phyloP scores from a whole-genome alignment of 2,113 vertebrate genomes.

The Rhinopomastus cyanomelas region DNA sequence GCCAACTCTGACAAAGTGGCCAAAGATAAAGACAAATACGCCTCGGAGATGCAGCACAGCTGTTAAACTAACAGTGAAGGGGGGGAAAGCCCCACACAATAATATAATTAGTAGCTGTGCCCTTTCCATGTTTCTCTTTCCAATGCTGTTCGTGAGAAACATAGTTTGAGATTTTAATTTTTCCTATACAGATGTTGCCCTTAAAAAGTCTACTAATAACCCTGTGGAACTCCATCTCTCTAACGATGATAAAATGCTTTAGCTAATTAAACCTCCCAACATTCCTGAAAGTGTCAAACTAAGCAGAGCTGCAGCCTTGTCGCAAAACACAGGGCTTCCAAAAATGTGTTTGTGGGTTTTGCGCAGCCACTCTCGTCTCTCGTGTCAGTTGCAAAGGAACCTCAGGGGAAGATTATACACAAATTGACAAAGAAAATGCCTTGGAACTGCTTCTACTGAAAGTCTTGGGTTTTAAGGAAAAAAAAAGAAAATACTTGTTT shows the following conservation, averaged over 20 bases:
- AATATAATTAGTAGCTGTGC: slow-evolving; percentile 43
- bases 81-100: not conserved
- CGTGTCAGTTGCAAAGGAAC: not conserved
- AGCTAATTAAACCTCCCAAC: slow-evolving; percentile 37
- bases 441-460: not conserved
- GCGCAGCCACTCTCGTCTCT: not conserved
- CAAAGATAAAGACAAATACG: slow-evolving; percentile 72
- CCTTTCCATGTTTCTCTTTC: not conserved
- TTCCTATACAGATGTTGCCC: slow-evolving; percentile 15
- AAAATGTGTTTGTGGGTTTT: not conserved
- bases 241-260: slow-evolving; percentile 19
- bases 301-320: not conserved
- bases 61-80: slow-evolving; percentile 49
- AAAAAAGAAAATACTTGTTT: not conserved
- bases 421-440: not conserved
- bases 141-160: not conserved
- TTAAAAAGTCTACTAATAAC: slow-evolving; percentile 22
- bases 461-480: not conserved
- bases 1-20: slow-evolving; percentile 72
- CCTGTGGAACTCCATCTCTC: not conserved
- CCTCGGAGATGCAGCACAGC: slow-evolving; percentile 55
- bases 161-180: slow-evolving; percentile 5
- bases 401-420: not conserved
- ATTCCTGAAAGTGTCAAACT: not conserved
- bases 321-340: not conserved